phyloP scores from a whole-genome alignment of 2,888 invertebrate species.

The Myathropa florea region DNA sequence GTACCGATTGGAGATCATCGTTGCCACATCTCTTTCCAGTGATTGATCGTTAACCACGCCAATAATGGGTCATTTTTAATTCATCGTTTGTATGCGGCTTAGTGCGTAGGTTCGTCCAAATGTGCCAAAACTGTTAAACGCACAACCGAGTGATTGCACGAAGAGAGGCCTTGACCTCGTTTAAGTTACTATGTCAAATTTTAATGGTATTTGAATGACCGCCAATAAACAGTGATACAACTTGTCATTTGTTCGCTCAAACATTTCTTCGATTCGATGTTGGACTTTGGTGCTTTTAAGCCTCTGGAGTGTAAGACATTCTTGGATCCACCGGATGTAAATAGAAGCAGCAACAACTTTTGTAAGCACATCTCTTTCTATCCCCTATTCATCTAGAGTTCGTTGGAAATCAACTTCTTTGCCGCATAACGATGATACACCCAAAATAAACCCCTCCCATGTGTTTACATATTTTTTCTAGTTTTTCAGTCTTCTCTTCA shows the following conservation, averaged over 20 bases:
- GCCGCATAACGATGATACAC: neutral
- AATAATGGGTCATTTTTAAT: neutral
- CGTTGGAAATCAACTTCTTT: neutral
- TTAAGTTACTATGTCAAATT: neutral
- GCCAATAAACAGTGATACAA: neutral
- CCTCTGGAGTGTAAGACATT: too few relatives aligned
- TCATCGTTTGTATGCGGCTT: neutral
- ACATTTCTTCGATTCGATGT: neutral
- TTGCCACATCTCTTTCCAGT: neutral
- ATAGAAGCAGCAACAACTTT: too few relatives aligned
- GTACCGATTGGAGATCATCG: neutral
- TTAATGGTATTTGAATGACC: neutral
- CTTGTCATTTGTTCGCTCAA: neutral
- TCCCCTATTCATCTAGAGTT: too few relatives aligned
- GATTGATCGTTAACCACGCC: neutral
- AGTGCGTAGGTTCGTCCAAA: neutral
- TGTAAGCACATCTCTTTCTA: too few relatives aligned
- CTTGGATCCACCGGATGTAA: too few relatives aligned
- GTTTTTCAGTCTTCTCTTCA: neutral
- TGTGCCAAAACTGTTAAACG: neutral
- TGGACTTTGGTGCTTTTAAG: neutral
- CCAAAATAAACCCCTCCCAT: neutral
- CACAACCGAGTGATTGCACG: neutral
- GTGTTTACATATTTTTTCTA: conserved; percentile 6
- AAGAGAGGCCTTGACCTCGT: neutral